phyloP scores from a whole-genome alignment of 2,113 vertebrate genomes.

The Albula goreensis region DNA sequence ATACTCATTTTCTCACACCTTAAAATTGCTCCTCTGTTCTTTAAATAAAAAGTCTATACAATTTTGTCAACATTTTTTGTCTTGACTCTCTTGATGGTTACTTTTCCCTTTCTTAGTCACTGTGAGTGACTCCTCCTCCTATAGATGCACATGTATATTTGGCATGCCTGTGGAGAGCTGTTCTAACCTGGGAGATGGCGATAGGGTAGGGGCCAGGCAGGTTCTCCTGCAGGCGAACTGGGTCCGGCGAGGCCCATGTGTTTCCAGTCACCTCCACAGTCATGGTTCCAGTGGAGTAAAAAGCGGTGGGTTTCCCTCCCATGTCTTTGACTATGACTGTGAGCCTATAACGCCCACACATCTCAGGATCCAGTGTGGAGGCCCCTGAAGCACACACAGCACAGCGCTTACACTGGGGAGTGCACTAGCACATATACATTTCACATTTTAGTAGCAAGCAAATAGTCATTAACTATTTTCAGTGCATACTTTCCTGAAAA shows the following conservation, averaged over 20 bases:
- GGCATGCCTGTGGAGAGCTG: background rate
- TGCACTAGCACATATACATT: too few relatives aligned
- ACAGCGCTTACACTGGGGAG: background rate
- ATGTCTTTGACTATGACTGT: conserved; percentile 78
- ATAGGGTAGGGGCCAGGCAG: conserved; percentile 71
- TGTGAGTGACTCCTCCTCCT: too few relatives aligned
- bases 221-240: conserved; percentile 73
- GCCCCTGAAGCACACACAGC: conserved; percentile 59
- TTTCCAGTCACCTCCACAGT: conserved; percentile 71
- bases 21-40: too few relatives aligned
- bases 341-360: conserved; percentile 71
- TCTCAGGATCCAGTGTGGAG: conserved; percentile 63
- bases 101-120: too few relatives aligned
- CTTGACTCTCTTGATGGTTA: too few relatives aligned
- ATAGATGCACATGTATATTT: background rate
- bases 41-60: too few relatives aligned
- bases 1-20: too few relatives aligned
- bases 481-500: too few relatives aligned
- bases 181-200: conserved; percentile 71
- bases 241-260: conserved; percentile 69
- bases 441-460: too few relatives aligned
- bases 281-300: conserved; percentile 68
- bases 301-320: conserved; percentile 68
- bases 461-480: too few relatives aligned
- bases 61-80: too few relatives aligned